Conservation (phyloP, 1,140 invertebrate genomes). For the Adoxophyes honmai region DNA sequence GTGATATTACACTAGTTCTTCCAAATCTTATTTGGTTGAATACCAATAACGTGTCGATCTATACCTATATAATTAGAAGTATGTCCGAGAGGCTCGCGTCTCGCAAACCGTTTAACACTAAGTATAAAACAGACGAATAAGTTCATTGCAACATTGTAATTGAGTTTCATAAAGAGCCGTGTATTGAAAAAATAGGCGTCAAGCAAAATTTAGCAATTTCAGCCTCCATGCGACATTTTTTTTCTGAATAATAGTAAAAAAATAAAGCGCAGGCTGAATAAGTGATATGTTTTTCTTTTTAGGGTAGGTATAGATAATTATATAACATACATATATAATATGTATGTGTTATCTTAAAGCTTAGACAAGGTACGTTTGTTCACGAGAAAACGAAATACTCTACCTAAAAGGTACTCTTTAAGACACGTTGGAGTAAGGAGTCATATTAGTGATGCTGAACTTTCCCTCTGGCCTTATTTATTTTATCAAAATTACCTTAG, state of each 20-base stretch:
- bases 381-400: slow-evolving; percentile 40
- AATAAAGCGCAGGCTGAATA: slow-evolving; percentile 14
- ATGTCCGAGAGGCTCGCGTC: not conserved
- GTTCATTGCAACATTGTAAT: not conserved
- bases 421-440: slow-evolving; percentile 61
- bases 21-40: slow-evolving; percentile 12
- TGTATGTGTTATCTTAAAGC: slow-evolving; percentile 28
- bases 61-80: slow-evolving; percentile 1
- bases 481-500: slow-evolving; percentile 64
- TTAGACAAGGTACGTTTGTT: slow-evolving; percentile 19
- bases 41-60: slow-evolving; percentile 1
- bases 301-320: slow-evolving; percentile 7
- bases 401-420: slow-evolving; percentile 72
- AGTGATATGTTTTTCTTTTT: slow-evolving; percentile 47
- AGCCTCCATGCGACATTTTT: too few relatives aligned
- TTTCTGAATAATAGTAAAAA: slow-evolving; percentile 12
- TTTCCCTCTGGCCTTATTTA: slow-evolving; percentile 64
- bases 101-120: slow-evolving; percentile 3
- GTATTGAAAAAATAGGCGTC: too few relatives aligned
- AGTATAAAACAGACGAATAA: not conserved
- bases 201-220: too few relatives aligned
- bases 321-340: slow-evolving; percentile 27
- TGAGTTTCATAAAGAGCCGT: too few relatives aligned
- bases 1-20: slow-evolving; percentile 9
- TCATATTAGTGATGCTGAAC: slow-evolving; percentile 64